These are phyloP conservation scores for Emmelina monodactyla DNA, from an alignment of 2,888 invertebrate species.

Conservation along the genomic window DNA sequence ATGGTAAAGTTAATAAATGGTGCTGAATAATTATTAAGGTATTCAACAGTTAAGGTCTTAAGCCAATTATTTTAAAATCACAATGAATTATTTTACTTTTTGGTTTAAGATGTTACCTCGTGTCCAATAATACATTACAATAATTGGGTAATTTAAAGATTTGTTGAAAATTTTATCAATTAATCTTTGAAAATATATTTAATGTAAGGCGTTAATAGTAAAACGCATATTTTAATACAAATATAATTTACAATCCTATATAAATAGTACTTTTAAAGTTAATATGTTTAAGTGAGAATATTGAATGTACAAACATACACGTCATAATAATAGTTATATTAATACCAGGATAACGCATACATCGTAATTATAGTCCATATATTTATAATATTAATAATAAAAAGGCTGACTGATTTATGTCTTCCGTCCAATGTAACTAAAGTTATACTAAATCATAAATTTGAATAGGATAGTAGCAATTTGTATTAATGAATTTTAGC, in stretches of 20 bases:
- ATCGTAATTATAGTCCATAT: no score
- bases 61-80: no score
- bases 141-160: neutral
- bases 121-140: no score
- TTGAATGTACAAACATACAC: slow-evolving; percentile 13
- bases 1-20: no score
- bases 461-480: slow-evolving; percentile 15
- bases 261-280: no score
- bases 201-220: no score
- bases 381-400: neutral
- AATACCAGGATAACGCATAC: no score
- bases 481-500: slow-evolving; percentile 18
- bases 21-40: neutral
- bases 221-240: no score
- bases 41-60: neutral
- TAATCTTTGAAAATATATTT: neutral
- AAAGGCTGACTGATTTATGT: slow-evolving; percentile 19
- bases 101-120: no score
- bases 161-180: neutral
- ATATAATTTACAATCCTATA: no score
- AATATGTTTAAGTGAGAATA: slow-evolving; percentile 5
- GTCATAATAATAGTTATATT: slow-evolving; percentile 8
- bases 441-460: slow-evolving; percentile 1
- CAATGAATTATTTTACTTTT: no score
- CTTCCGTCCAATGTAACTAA: slow-evolving; percentile 17